These are phyloP conservation scores for Phrynosoma blainvillii DNA, from an alignment of 2,113 vertebrate species.

Conservation along the genomic window DNA sequence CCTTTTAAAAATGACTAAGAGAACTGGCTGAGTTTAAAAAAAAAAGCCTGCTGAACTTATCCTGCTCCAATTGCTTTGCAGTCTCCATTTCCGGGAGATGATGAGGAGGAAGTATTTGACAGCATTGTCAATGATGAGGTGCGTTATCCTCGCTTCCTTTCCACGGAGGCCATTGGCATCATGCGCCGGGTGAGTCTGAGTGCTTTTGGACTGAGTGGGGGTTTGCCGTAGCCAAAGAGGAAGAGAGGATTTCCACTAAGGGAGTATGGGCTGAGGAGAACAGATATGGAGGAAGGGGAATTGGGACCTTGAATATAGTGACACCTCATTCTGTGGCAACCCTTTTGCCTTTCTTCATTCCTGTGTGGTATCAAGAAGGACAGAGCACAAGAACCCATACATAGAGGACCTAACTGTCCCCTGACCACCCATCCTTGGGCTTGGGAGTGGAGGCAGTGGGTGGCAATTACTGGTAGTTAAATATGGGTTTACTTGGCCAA, in stretches of 20 bases:
- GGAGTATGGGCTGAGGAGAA: background rate
- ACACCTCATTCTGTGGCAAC: background rate
- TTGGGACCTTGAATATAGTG: background rate
- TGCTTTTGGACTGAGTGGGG: background rate
- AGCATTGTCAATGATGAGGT: conserved; percentile 99
- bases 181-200: conserved; percentile 91
- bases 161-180: conserved; percentile 97
- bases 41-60: background rate
- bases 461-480: background rate
- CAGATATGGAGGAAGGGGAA: background rate
- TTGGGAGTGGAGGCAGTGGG: background rate
- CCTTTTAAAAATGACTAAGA: background rate
- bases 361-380: background rate
- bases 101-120: conserved; percentile 99
- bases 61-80: conserved; percentile 52
- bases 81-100: conserved; percentile 98
- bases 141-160: conserved; percentile 95
- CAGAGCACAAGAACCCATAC: background rate
- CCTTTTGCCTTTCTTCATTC: background rate
- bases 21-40: background rate
- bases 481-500: background rate
- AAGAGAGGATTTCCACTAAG: background rate
- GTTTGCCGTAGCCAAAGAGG: background rate
- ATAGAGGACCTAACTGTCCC: background rate
- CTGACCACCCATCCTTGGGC: background rate